phyloP scores from a whole-genome alignment of 1,140 invertebrate genomes.

The Diorhabda elongata region DNA sequence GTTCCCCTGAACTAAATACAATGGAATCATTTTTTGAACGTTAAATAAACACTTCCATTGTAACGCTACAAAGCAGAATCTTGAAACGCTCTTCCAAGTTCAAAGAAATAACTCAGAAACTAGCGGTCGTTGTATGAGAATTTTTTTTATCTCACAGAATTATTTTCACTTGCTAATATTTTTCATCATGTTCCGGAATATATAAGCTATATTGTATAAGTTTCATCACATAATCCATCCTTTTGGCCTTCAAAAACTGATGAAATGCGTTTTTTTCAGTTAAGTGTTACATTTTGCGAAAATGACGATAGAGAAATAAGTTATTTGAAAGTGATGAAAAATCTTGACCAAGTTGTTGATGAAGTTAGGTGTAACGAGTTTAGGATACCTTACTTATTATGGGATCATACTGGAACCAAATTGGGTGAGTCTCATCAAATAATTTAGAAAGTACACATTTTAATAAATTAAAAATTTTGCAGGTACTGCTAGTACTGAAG shows the following conservation, averaged over 20 bases:
- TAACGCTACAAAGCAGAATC: background rate
- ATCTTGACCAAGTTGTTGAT: slow-evolving; percentile 20
- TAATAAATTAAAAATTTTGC: background rate
- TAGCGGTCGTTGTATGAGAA: too few species aligned
- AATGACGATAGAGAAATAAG: background rate
- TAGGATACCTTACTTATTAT: slow-evolving; percentile 23
- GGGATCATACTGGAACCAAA: slow-evolving; percentile 17
- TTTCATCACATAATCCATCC: too few species aligned
- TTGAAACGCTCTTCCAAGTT: too few species aligned
- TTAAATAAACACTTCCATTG: background rate
- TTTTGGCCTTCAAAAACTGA: too few species aligned
- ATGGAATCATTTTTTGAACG: background rate
- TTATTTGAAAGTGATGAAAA: slow-evolving; percentile 14
- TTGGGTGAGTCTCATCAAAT: slow-evolving; percentile 21
- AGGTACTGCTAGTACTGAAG: background rate
- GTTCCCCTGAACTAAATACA: background rate
- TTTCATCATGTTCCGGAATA: too few species aligned
- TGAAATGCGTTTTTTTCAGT: slow-evolving; percentile 8
- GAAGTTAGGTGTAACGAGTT: slow-evolving; percentile 18
- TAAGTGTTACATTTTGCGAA: background rate
- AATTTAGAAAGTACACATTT: too few species aligned
- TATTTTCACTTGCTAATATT: too few species aligned
- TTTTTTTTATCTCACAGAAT: too few species aligned
- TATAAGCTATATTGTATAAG: too few species aligned
- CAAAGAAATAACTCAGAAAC: too few species aligned